Evolutionary conservation across 2,113 vertebrate genomes (phyloP), one percentile per base, ranked within the genome.

Genomic region (Prochilodus magdalenae): DNA sequence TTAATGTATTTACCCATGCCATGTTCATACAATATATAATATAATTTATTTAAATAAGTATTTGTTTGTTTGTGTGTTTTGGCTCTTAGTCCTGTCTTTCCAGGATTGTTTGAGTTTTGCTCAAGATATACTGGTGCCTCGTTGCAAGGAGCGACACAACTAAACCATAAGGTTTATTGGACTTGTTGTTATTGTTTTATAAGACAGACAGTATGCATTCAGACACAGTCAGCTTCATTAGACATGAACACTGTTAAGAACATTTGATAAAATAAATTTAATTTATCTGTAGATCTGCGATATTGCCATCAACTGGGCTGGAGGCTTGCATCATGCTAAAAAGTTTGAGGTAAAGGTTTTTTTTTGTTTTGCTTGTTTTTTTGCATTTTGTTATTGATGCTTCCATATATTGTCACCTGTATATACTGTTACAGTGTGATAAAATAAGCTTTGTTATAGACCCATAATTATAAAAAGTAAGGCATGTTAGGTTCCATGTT

Each of bases 271-370:
- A 55, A 26, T 67, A 30, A 1, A 18, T 12, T n/a, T 22, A 3
- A 44, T 71, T 30, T 36, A 27, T 80, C 1, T 59, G n/a, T 63
- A 99, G 98, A 98, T 99, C 85, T 99, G 98, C 91, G 98, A 99
- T 87, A 99, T 99, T 80, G 97, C 98, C 72, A 99, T 99, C 84
- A 99, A 99, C 91, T 99, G 98, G 98, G 97, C 98, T 20, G 98
- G 98, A 83, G 98, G 98, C 22, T 93, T 99, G 59, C 98, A 99
- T 87, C 98, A 99, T 3, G 98, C 98, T 60, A 99, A 99, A 82
- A 99, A 99, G 65, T 99, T 99, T 93, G 98, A 99, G 97, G 98
- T 99, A 88, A 70, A 86, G 18, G 27, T 79, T 20, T 29, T 8
- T n/a, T 11, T 62, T 5, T 22, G n/a, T 55, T 55, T 5, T 59